A percentile compares a stretch with the other conserved stretches of the same genome.
phyloP scores from a whole-genome alignment of 2,797 vertebrate species.

The Toxotes lorentzi region DNA sequence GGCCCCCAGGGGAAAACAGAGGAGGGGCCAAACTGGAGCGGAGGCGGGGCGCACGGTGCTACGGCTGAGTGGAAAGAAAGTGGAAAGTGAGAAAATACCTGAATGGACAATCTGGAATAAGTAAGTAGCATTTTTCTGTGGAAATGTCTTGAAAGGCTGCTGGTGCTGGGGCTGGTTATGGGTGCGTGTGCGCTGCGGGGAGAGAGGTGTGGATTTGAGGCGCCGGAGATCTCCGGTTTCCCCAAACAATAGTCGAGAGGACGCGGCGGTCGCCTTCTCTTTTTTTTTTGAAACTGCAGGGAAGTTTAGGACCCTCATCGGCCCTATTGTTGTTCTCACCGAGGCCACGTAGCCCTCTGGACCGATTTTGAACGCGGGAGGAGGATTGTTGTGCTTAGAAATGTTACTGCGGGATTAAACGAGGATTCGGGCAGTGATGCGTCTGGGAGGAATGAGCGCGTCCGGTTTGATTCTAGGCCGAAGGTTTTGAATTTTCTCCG shows the following conservation, averaged over 20 bases:
- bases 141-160: constrained; percentile 2
- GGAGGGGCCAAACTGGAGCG: constrained; percentile 63
- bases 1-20: constrained; percentile 1
- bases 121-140: constrained; percentile 63
- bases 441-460: constrained; percentile 44
- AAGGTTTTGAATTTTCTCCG: constrained; percentile 33
- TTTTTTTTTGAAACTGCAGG: constrained; percentile 54
- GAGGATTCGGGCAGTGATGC: constrained; percentile 25
- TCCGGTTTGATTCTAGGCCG: constrained; percentile 61
- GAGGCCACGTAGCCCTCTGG: constrained; percentile 64
- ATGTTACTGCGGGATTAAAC: not conserved
- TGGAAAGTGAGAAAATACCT: constrained; percentile 83
- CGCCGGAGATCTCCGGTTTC: constrained; percentile 62
- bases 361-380: constrained; percentile 12
- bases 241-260: constrained; percentile 78
- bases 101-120: constrained; percentile 76
- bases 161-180: not conserved
- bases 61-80: constrained; percentile 79
- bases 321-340: constrained; percentile 64
- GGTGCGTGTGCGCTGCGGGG: constrained; percentile 4
- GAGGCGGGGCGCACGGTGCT: constrained; percentile 75
- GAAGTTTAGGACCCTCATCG: constrained; percentile 72
- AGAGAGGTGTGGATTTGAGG: constrained; percentile 19
- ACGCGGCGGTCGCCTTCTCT: constrained; percentile 69
- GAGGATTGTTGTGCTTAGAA: not conserved